These are phyloP conservation scores for human DNA, from an alignment of 2,113 vertebrate genomes.

Conservation along the genomic window DNA sequence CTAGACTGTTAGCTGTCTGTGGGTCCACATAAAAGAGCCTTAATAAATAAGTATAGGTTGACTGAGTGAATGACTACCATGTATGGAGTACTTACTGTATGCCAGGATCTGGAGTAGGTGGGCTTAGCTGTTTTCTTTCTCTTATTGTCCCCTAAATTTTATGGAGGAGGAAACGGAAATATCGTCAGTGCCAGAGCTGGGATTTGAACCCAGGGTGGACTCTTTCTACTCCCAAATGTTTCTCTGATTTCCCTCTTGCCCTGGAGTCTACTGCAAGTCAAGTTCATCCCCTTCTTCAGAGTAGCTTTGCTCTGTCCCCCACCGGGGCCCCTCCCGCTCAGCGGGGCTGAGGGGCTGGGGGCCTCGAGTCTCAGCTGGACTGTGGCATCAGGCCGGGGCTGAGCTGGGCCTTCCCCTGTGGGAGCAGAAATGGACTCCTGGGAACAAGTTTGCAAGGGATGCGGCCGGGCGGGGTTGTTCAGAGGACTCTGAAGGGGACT, in stretches of 20 bases:
- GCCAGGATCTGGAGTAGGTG: not conserved
- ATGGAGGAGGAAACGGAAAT: not conserved
- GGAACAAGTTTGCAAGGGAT: not conserved
- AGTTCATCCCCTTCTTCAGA: accelerated
- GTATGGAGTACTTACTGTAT: not conserved
- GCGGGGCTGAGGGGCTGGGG: not conserved
- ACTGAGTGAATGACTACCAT: not conserved
- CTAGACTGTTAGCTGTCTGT: not conserved
- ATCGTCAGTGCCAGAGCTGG: not conserved
- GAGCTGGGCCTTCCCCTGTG: not conserved
- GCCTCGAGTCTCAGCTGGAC: not conserved
- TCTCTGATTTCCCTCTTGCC: not conserved
- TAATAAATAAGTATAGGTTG: not conserved
- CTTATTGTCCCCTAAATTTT: not conserved
- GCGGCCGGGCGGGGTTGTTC: not conserved
- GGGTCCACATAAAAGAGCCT: not conserved
- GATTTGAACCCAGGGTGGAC: not conserved
- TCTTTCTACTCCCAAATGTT: not conserved
- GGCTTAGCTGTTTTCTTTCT: not conserved
- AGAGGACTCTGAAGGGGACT: too few relatives aligned
- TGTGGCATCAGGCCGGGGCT: not conserved
- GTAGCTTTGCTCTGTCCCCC: not conserved
- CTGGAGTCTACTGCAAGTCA: not conserved
- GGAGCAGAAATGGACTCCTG: not conserved
- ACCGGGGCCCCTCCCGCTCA: not conserved